Conservation (phyloP, 2,888 invertebrate species). For the Drosophila sordidula region DNA sequence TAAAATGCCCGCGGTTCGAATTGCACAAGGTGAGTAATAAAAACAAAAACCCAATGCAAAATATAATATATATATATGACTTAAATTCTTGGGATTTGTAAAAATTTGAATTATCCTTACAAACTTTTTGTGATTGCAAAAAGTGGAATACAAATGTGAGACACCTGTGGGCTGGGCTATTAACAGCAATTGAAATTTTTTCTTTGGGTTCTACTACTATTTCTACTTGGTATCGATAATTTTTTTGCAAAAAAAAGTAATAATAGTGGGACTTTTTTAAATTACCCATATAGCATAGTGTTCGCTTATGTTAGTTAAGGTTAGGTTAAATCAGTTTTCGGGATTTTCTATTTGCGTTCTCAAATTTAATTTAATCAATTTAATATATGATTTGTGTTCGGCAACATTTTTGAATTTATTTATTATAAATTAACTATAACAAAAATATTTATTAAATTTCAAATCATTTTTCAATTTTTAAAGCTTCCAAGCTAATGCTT, state of each 20-base stretch:
- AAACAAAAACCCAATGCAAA: not conserved
- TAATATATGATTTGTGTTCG: too few species aligned
- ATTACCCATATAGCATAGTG: not conserved
- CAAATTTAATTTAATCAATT: too few species aligned
- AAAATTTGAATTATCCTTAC: not conserved
- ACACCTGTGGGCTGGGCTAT: slow-evolving; percentile 5
- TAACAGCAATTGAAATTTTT: not conserved
- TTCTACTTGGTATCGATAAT: not conserved
- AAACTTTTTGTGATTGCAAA: not conserved
- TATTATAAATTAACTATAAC: too few species aligned
- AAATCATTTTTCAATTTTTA: too few species aligned
- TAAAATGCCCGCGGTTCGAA: slow-evolving; percentile 98
- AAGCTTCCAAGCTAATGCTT: too few species aligned
- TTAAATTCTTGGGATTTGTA: not conserved
- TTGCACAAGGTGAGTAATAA: slow-evolving; percentile 94
- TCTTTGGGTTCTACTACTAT: not conserved
- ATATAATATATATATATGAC: not conserved
- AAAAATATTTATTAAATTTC: too few species aligned
- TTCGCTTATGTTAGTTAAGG: not conserved
- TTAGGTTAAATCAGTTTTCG: not conserved
- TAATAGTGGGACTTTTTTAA: too few species aligned
- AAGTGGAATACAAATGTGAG: not conserved
- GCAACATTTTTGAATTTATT: too few species aligned
- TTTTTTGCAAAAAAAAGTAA: not conserved
- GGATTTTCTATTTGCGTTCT: too few species aligned